A percentile compares a stretch with the other conserved stretches of the same genome.
These are phyloP conservation scores for Lepilemur septentrionalis DNA, from an alignment of 2,797 vertebrate genomes.

Conservation along the genomic window DNA sequence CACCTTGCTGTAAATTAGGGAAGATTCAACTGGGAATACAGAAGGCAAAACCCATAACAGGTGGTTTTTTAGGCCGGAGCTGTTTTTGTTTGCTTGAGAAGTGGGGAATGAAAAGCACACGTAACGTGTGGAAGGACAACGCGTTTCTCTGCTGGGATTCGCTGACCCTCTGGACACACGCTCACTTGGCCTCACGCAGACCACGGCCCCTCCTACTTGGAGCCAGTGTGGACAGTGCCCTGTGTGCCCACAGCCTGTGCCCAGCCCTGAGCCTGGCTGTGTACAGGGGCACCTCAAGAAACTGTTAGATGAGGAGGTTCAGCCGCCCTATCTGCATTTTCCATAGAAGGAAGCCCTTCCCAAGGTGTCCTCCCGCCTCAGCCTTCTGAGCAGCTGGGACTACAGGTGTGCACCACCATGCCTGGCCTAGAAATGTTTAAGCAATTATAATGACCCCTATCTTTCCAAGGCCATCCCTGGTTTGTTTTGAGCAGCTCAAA, in stretches of 20 bases:
- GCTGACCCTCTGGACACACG: not conserved
- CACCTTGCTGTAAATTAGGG: not conserved
- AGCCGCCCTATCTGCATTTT: not conserved
- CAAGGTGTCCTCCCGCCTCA: too few species aligned
- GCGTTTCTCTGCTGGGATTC: not conserved
- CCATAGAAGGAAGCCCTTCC: too few species aligned
- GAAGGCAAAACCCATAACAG: not conserved
- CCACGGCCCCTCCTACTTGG: not conserved
- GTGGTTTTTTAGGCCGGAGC: not conserved
- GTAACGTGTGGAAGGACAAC: not conserved
- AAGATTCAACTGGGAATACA: not conserved
- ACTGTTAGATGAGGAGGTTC: not conserved
- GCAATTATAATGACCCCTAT: not conserved
- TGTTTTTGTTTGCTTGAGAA: not conserved
- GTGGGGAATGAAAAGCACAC: not conserved
- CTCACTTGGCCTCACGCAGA: not conserved
- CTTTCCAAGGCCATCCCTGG: rapidly evolving
- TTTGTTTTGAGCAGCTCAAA: rapidly evolving
- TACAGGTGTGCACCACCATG: too few species aligned
- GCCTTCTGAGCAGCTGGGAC: too few species aligned
- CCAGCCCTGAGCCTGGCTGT: not conserved
- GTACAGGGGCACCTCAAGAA: not conserved
- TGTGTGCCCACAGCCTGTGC: not conserved
- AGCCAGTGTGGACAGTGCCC: not conserved
- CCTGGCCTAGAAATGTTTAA: not conserved